A percentile compares a stretch with the other conserved stretches of the same genome.
Conservation (phyloP, 2,113 vertebrate genomes). For the Pteruthius melanotis region DNA sequence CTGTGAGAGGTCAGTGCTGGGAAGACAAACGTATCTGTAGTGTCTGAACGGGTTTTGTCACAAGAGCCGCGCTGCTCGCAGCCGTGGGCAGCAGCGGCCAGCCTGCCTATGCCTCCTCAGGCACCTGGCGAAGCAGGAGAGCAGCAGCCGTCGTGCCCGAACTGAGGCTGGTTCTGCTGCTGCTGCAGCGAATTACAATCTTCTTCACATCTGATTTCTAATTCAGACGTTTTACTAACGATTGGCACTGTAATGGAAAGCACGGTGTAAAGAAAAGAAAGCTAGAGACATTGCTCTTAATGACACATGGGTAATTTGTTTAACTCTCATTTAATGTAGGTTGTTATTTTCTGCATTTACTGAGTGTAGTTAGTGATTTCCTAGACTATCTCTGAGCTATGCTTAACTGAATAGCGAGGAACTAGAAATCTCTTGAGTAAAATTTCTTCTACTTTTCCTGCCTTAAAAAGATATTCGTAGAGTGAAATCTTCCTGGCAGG, state of each 20-base stretch:
- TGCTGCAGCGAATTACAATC: not conserved
- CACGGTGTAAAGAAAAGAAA: not conserved
- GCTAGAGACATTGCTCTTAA: not conserved
- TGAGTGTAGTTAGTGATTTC: not conserved
- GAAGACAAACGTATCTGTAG: accelerated
- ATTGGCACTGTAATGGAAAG: not conserved
- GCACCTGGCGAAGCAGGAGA: not conserved
- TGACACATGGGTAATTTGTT: not conserved
- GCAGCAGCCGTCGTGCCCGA: not conserved
- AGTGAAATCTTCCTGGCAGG: not conserved
- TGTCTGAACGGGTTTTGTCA: accelerated
- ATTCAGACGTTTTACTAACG: not conserved
- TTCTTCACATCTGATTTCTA: not conserved
- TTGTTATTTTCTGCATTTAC: not conserved
- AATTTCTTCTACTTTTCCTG: not conserved
- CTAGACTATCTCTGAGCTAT: not conserved
- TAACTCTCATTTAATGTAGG: not conserved
- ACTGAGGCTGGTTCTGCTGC: not conserved
- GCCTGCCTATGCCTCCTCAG: not conserved
- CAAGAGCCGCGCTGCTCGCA: accelerated
- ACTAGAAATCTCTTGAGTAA: not conserved
- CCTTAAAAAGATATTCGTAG: not conserved
- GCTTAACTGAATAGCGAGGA: not conserved
- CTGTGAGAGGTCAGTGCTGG: not conserved
- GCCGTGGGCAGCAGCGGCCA: not conserved